phyloP scores from a whole-genome alignment of 2,797 vertebrate genomes.

The Coregonus suidteri region DNA sequence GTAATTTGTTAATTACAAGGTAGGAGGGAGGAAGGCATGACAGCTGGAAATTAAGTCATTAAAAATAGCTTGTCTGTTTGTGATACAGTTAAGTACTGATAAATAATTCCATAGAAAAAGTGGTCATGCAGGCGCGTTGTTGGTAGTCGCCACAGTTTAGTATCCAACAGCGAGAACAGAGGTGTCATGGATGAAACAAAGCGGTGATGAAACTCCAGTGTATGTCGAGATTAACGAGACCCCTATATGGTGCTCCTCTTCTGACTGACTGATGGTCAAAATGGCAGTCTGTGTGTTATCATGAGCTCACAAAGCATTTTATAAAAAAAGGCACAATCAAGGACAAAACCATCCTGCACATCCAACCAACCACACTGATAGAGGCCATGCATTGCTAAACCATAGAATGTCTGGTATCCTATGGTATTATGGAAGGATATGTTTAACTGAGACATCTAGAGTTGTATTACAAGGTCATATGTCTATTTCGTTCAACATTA shows the following conservation, averaged over 20 bases:
- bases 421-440: not conserved
- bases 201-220: constrained; percentile 68
- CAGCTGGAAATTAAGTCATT: constrained; percentile 54
- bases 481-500: not conserved
- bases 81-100: constrained; percentile 57
- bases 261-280: constrained; percentile 33
- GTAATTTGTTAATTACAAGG: constrained; percentile 81
- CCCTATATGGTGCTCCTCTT: constrained; percentile 23
- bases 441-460: not conserved
- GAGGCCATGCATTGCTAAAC: constrained; percentile 48
- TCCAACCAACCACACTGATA: constrained; percentile 4
- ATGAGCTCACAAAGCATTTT: constrained; percentile 40
- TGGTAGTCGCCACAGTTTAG: not conserved
- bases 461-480: constrained; percentile 3
- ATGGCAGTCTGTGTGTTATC: constrained; percentile 42
- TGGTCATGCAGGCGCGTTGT: constrained; percentile 63
- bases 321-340: constrained; percentile 68
- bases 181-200: constrained; percentile 2
- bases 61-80: constrained; percentile 21
- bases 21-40: constrained; percentile 67
- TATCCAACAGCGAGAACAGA: not conserved
- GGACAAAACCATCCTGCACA: constrained; percentile 45
- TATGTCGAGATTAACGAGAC: constrained; percentile 42
- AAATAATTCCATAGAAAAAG: constrained; percentile 69
- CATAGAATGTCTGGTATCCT: not conserved